Base-by-base conservation (phyloP, 1,140 invertebrate species). In the Ostrea denselamellosa region DNA sequence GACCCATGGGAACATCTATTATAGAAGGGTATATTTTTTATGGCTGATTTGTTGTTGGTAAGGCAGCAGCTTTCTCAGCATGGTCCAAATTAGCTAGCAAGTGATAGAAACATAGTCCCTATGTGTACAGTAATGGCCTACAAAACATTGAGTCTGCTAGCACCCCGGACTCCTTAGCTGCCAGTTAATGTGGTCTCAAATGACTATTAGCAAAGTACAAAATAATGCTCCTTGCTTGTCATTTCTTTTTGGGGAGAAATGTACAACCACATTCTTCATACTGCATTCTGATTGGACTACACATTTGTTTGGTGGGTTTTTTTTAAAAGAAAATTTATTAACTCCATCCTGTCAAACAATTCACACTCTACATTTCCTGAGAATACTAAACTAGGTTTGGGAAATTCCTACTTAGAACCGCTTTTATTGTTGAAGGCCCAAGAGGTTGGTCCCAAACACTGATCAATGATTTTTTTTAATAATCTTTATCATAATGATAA, bases 101-200 rank as follows among this genome's bases (percentile, higher is more conserved):
- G 68, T 77, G 68, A 77, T 77, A 28, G 68, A 25, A 77, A 77
- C 25, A 77, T 14, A 25, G 68, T 77, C 68, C 68, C 68, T 77
- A 9, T 77, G 68, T 77, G 68, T 34, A 10, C 22, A 4, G 28
- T 77, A 77, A 77, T 77, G 68, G 68, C 68, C 10, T 14, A 77
- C 68, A 77, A 77, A 34, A 34, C 22, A 25, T 17, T 58, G 65
- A 77, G 22, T n/a, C n/a, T 62, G 58, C 68, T 34, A 34, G 22
- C 68, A 77, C 22, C 28, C 17, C 17, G 25, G 25, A 28, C 68
- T 77, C 68, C 25, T 14, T 34, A 12, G 25, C 65, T 25, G 9
- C 65, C n/a, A 68, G 19, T 68, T 68, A 68, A 68, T 22, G 65
- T 25, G 22, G 65, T 22, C 65, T 25, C 22, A 25, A 77, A 28